A percentile compares a stretch with the other conserved stretches of the same genome.
Evolutionary conservation across 2,797 vertebrate genomes (phyloP).

Genomic region (Falco peregrinus): DNA sequence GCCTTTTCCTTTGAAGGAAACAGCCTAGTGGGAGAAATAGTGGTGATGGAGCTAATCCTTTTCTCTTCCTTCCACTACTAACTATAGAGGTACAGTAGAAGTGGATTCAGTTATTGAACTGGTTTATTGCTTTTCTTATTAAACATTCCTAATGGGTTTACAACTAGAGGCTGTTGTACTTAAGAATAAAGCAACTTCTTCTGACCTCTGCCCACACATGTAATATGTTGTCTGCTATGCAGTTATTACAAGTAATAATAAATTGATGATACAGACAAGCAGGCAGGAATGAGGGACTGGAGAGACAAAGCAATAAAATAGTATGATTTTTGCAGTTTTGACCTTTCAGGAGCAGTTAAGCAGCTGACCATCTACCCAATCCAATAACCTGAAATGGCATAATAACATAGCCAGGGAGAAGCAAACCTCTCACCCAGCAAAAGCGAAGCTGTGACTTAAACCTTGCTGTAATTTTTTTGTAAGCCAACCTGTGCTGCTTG

Average conservation of each 20-base stretch:
- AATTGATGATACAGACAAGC: background rate
- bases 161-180: background rate
- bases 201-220: background rate
- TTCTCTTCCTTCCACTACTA: background rate
- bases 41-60: background rate
- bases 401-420: background rate
- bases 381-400: background rate
- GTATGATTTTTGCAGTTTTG: background rate
- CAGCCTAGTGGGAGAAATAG: background rate
- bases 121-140: slow-evolving; percentile 17
- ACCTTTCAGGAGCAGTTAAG: background rate
- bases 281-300: background rate
- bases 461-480: background rate
- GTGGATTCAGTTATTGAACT: background rate
- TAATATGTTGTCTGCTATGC: background rate
- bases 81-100: background rate
- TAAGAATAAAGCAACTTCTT: background rate
- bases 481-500: background rate
- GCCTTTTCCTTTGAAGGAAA: background rate
- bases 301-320: background rate
- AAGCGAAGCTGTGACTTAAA: background rate
- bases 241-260: background rate
- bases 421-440: background rate
- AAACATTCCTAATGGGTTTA: background rate
- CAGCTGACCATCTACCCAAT: background rate